Base-by-base conservation (phyloP, 2,113 vertebrate species). In the Monopterus albus region DNA sequence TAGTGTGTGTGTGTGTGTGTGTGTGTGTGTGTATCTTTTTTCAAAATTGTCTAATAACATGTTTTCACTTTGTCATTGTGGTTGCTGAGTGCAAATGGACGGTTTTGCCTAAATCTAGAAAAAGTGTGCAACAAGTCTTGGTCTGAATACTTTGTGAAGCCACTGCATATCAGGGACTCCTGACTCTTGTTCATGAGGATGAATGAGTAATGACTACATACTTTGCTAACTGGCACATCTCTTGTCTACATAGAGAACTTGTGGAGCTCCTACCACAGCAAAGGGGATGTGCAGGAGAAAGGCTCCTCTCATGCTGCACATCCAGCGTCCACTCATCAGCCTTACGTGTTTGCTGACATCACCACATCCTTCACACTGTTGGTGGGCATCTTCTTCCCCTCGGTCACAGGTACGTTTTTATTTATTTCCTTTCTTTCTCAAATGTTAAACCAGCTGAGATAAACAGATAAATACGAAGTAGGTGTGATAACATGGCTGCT, bases 331-430 rank as follows among this genome's bases (percentile, higher is more conserved):
- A 93, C 88, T 25, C 86, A 86, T 11, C 73, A 79, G 28, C 91
- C 91, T 0, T 97, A 96, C 1, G 94, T 97, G 50, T 93, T 96
- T 25, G 92, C 94, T n/a, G 96, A 97, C 87, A 96, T 97, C 79
- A 94, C 95, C 68, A 95, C 95, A 25, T 95, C 95, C 49, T 97
- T 97, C 88, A 97, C 95, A 0, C 87, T 97, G n/a, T 88, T 97
- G 29, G 95, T 97, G 81, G 96, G 96, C 20, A 97, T 97, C 85
- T 97, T 97, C 91, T 97, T 97, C 85, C 96, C 96, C 4, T 97
- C 95, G 0, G 96, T 97, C 78, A 96, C 96, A 84, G 96, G 96
- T 96, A 89, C 67, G 7, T 0, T 7, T 0, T 2, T 10, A 1
- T 25, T n/a, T n/a, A 13, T 46, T 40, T 12, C 60, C 25, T 59